A percentile compares a stretch with the other conserved stretches of the same genome.
phyloP scores from a whole-genome alignment of 2,888 invertebrate species.

The Agrotis segetum region DNA sequence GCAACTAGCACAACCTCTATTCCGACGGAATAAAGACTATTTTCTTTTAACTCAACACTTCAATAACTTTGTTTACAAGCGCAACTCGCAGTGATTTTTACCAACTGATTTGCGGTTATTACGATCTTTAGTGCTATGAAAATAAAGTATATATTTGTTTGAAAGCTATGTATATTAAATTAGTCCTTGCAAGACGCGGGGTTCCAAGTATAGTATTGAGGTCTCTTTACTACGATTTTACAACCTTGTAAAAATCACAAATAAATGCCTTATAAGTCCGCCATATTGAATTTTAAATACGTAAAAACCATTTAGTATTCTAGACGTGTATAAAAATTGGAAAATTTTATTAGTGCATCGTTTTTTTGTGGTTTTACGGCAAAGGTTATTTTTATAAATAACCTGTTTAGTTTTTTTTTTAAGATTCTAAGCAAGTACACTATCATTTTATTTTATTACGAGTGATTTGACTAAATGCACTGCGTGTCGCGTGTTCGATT shows the following conservation, averaged over 20 bases:
- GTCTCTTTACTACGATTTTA: constrained; percentile 34
- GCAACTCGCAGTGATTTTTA: constrained; percentile 1
- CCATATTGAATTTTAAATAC: constrained; percentile 43
- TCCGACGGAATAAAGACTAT: fast-evolving
- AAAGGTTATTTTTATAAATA: neutral
- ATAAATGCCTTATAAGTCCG: constrained; percentile 11
- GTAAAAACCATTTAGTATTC: constrained; percentile 38
- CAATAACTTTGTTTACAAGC: constrained; percentile 18
- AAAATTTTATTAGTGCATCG: neutral
- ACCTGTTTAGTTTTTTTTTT: constrained; percentile 4
- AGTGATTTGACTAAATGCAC: no score
- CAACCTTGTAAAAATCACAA: constrained; percentile 52
- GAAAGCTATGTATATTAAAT: neutral
- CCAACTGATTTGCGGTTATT: constrained; percentile 28
- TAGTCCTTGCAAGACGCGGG: constrained; percentile 40
- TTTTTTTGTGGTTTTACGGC: constrained; percentile 1
- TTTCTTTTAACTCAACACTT: neutral
- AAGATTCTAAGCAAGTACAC: neutral
- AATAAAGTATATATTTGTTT: constrained; percentile 22
- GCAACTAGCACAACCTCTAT: neutral
- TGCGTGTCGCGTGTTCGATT: no score
- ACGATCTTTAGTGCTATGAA: fast-evolving
- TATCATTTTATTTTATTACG: no score
- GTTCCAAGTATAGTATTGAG: constrained; percentile 50
- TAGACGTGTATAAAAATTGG: constrained; percentile 6